These are phyloP conservation scores for Calephelis nemesis DNA, from an alignment of 1,140 invertebrate species.

Conservation along the genomic window DNA sequence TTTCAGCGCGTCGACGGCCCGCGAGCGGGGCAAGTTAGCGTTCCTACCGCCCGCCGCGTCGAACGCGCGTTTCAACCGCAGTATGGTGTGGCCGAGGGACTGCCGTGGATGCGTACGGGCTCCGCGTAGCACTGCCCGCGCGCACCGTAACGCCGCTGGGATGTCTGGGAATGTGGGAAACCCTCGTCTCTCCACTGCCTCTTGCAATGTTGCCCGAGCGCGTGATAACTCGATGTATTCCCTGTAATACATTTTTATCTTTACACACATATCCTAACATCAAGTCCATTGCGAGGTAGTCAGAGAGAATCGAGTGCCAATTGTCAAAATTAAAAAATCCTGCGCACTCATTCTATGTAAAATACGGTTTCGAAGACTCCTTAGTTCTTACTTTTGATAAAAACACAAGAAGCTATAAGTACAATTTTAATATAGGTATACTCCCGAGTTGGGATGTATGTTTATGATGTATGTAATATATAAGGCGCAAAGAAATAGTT, in stretches of 20 bases:
- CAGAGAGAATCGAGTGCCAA: no score
- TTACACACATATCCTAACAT: background rate
- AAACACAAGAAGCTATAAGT: no score
- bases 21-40: conserved; percentile 42
- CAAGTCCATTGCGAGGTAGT: no score
- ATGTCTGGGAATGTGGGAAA: conserved; percentile 83
- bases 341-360: no score
- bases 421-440: no score
- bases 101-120: conserved; percentile 62
- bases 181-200: conserved; percentile 82
- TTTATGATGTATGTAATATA: no score
- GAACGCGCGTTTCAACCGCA: conserved; percentile 66
- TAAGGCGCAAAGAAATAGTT: no score
- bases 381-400: no score
- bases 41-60: conserved; percentile 64
- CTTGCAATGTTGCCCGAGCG: conserved; percentile 82
- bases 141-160: conserved; percentile 81
- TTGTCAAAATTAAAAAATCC: no score
- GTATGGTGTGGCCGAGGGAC: conserved; percentile 62
- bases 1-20: conserved; percentile 54
- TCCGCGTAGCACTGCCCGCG: conserved; percentile 79
- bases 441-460: no score
- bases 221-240: conserved; percentile 83
- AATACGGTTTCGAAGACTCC: no score
- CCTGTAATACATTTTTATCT: conserved; percentile 54